Evolutionary conservation across 2,113 vertebrate genomes (phyloP).

Genomic region (Caloenas nicobarica): DNA sequence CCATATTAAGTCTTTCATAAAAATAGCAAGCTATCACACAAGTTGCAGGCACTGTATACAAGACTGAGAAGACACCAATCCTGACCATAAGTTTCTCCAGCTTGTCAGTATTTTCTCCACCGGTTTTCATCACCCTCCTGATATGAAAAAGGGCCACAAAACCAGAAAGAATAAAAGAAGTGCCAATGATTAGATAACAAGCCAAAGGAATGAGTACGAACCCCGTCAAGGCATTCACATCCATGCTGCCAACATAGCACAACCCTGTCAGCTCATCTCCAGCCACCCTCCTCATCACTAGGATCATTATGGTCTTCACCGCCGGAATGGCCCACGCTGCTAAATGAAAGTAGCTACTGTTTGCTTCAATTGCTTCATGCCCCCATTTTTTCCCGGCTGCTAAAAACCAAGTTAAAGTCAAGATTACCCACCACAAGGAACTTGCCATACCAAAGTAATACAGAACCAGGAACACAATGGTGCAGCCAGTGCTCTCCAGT

Average conservation of each 20-base stretch:
- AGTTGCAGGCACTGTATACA: conserved; percentile 95
- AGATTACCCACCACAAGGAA: conserved; percentile 97
- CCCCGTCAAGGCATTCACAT: conserved; percentile 89
- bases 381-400: conserved; percentile 98
- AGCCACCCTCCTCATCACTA: conserved; percentile 94
- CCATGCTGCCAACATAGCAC: conserved; percentile 97
- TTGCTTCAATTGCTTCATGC: conserved; percentile 96
- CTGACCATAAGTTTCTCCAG: conserved; percentile 96
- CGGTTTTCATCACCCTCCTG: conserved; percentile 94
- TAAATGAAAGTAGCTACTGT: conserved; percentile 98
- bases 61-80: conserved; percentile 94
- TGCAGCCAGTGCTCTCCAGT: conserved; percentile 96
- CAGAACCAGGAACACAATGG: conserved; percentile 94
- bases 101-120: conserved; percentile 96
- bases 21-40: conserved; percentile 97
- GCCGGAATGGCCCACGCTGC: conserved; percentile 96
- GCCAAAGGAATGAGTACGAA: conserved; percentile 94
- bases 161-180: conserved; percentile 93
- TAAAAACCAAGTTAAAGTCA: conserved; percentile 95
- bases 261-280: conserved; percentile 95
- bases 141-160: conserved; percentile 98
- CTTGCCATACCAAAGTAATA: conserved; percentile 99
- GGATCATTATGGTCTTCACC: conserved; percentile 93
- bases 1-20: conserved; percentile 95
- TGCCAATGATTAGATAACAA: conserved; percentile 92